Evolutionary conservation across 1,140 invertebrate genomes (phyloP).

Genomic region (Dreissena rostriformis): DNA sequence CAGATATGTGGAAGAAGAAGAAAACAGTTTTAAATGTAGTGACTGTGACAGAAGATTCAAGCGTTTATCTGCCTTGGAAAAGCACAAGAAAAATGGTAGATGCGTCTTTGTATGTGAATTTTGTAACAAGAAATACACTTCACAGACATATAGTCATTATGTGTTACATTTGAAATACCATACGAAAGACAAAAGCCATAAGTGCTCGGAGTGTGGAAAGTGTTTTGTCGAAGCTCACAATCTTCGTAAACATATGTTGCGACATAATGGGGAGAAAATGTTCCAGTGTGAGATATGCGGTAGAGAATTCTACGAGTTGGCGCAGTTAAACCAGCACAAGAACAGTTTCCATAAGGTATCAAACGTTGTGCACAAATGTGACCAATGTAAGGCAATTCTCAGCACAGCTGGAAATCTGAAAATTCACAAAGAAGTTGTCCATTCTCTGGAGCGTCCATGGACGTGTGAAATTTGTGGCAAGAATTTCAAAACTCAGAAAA

Average conservation of each 20-base stretch:
- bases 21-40: constrained; percentile 22
- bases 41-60: constrained; percentile 32
- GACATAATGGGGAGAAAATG: constrained; percentile 97
- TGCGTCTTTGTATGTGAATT: constrained; percentile 52
- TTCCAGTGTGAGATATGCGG: constrained; percentile 95
- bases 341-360: constrained; percentile 6
- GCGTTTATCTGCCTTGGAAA: constrained; percentile 22
- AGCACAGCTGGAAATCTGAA: constrained; percentile 24
- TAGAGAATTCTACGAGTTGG: constrained; percentile 93
- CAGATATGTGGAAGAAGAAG: too few species aligned
- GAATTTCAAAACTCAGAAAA: constrained; percentile 44
- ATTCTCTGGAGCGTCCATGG: constrained; percentile 44
- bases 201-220: constrained; percentile 91
- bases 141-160: constrained; percentile 10
- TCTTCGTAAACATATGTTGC: constrained; percentile 92
- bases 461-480: constrained; percentile 56
- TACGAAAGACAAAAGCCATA: constrained; percentile 81
- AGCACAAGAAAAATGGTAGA: constrained; percentile 39
- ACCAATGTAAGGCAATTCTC: constrained; percentile 30
- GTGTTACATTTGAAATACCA: constrained; percentile 51
- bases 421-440: constrained; percentile 36
- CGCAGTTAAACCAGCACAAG: constrained; percentile 90
- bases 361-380: constrained; percentile 20
- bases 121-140: constrained; percentile 40
- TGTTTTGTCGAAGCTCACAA: constrained; percentile 94